A percentile compares a stretch with the other conserved stretches of the same genome.
These are phyloP conservation scores for Megaptera novaeangliae DNA, from an alignment of 2,113 vertebrate species.

Conservation along the genomic window DNA sequence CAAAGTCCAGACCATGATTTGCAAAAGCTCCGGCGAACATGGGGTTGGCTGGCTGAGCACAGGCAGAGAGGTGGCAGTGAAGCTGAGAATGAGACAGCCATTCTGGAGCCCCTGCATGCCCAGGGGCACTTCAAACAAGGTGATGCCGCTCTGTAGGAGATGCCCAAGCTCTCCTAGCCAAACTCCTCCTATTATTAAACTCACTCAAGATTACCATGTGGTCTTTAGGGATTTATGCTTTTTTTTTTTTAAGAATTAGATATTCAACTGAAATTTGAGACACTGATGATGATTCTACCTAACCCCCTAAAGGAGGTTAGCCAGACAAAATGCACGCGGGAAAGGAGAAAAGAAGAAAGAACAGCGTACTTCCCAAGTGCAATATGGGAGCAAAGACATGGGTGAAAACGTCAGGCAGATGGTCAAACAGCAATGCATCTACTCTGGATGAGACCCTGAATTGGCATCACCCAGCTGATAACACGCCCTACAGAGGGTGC, in stretches of 20 bases:
- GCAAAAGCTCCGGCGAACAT: no score
- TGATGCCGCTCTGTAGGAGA: fast-evolving
- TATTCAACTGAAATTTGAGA: not conserved
- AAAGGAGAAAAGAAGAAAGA: no score
- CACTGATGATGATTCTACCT: no score
- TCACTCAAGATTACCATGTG: not conserved
- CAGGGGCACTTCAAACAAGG: not conserved
- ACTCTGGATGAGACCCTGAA: no score
- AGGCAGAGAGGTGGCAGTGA: no score
- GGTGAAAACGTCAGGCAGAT: no score
- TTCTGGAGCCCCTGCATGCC: fast-evolving
- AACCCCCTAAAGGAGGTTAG: not conserved
- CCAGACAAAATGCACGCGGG: no score
- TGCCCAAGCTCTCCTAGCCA: not conserved
- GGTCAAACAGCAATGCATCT: not conserved
- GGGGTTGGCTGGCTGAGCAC: fast-evolving
- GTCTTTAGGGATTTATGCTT: not conserved
- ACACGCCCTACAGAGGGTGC: not conserved
- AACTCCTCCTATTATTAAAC: not conserved
- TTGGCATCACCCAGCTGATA: not conserved
- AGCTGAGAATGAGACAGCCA: not conserved
- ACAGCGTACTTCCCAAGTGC: no score
- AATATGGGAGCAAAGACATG: no score
- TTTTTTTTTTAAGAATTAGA: not conserved
- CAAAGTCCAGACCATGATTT: not conserved